Evolutionary conservation across 2,797 vertebrate genomes (phyloP).

Genomic region (Onychomys arenicola): DNA sequence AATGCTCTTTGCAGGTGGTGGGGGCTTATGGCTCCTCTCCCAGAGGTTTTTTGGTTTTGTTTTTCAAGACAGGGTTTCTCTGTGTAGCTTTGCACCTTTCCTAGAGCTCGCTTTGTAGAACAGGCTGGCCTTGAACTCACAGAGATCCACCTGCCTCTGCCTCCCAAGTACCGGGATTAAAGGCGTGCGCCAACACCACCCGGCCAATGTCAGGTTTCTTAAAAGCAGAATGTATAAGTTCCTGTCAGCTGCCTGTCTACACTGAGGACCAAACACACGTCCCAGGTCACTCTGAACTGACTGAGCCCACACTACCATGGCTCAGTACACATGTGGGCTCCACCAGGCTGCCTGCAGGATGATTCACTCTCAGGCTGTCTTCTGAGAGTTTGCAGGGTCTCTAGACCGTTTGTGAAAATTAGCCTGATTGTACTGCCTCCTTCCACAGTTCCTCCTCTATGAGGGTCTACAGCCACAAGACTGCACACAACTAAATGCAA

Average conservation of each 20-base stretch:
- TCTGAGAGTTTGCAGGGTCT: neutral
- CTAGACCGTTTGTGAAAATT: conserved; percentile 52
- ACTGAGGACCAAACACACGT: neutral
- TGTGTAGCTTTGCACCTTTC: too few species aligned
- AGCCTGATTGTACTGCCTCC: neutral
- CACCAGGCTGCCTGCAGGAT: neutral
- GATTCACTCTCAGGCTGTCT: conserved; percentile 22
- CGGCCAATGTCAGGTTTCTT: neutral
- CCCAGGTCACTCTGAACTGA: neutral
- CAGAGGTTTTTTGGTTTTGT: too few species aligned
- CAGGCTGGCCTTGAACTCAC: too few species aligned
- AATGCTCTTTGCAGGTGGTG: neutral
- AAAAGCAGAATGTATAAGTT: neutral
- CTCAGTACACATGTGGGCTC: neutral
- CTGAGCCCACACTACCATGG: neutral
- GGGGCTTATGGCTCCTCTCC: too few species aligned
- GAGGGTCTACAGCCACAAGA: conserved; percentile 32
- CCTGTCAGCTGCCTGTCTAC: neutral
- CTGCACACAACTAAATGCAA: conserved; percentile 6
- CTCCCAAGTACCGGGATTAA: too few species aligned
- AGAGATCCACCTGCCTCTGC: too few species aligned
- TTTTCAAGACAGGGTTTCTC: too few species aligned
- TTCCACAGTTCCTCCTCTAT: neutral
- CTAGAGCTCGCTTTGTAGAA: too few species aligned
- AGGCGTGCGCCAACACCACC: too few species aligned